Conservation (phyloP, 2,888 invertebrate genomes). For the Slavum lentiscoides region DNA sequence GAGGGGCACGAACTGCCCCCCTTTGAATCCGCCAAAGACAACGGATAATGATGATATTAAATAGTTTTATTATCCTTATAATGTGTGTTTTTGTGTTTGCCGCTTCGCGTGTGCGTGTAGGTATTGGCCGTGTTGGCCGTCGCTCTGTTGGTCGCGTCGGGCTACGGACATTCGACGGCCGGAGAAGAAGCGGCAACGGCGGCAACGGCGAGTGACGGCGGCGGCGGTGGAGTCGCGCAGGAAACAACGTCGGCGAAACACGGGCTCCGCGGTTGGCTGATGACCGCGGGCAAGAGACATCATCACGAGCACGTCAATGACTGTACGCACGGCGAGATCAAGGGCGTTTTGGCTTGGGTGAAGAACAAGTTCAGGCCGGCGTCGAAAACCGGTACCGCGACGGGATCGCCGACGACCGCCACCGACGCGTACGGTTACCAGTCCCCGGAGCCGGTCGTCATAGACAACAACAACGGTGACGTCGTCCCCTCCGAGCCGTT, state of each 20-base stretch:
- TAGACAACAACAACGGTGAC: neutral
- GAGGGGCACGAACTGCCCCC: too few relatives aligned
- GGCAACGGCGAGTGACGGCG: too few relatives aligned
- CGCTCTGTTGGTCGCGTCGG: neutral
- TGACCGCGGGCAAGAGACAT: neutral
- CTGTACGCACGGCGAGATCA: neutral
- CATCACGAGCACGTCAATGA: too few relatives aligned
- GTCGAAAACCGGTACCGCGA: too few relatives aligned
- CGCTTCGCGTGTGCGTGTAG: neutral
- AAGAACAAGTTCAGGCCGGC: neutral
- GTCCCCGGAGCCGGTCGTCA: neutral
- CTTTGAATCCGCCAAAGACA: too few relatives aligned
- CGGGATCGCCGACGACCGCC: neutral
- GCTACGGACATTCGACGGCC: neutral
- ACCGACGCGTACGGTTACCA: too few relatives aligned
- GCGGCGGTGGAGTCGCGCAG: too few relatives aligned
- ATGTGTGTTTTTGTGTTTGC: too few relatives aligned
- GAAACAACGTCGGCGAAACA: neutral
- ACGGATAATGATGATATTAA: too few relatives aligned
- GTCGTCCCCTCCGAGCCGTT: neutral
- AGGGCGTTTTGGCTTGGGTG: neutral
- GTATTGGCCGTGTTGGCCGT: neutral
- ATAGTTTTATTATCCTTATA: too few relatives aligned
- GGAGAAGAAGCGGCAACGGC: neutral
- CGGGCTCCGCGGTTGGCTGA: neutral